Conservation (phyloP, 2,888 invertebrate genomes). For the Pandemis cinnamomeana region DNA sequence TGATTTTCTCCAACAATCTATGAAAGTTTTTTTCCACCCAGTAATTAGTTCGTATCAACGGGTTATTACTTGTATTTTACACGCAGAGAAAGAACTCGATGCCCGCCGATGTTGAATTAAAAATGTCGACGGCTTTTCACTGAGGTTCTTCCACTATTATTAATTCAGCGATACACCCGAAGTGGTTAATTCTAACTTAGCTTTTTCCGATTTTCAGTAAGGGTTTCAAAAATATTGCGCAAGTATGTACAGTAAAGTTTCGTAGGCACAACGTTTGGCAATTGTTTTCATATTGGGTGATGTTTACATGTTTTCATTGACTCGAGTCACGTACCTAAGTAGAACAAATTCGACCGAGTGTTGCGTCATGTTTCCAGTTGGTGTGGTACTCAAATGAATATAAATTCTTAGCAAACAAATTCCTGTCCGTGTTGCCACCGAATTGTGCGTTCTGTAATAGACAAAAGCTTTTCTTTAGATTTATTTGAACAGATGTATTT, state of each 20-base stretch:
- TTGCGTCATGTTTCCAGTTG: conserved; percentile 25
- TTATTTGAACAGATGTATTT: conserved; percentile 78
- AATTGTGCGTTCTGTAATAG: conserved; percentile 44
- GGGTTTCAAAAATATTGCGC: not conserved
- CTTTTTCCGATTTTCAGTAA: not conserved
- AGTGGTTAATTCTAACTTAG: conserved; percentile 12
- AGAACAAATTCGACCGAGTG: conserved; percentile 5
- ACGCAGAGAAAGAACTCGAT: conserved; percentile 23
- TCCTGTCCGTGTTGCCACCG: conserved; percentile 49
- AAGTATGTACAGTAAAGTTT: not conserved
- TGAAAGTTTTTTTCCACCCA: conserved; percentile 61
- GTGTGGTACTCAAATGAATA: conserved; percentile 29
- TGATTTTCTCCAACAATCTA: conserved; percentile 69
- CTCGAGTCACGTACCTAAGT: not conserved
- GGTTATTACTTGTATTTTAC: conserved; percentile 54
- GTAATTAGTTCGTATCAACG: conserved; percentile 66
- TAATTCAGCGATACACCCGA: conserved; percentile 12
- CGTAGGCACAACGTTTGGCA: not conserved
- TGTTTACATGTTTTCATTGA: conserved; percentile 12
- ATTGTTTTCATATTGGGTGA: conserved; percentile 1
- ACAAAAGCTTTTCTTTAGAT: conserved; percentile 64
- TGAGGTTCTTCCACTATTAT: conserved; percentile 16
- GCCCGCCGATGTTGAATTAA: conserved; percentile 26
- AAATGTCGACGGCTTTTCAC: conserved; percentile 36
- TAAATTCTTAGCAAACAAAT: conserved; percentile 49